Evolutionary conservation across 2,888 invertebrate species (phyloP).

Genomic region (Ceriagrion tenellum): DNA sequence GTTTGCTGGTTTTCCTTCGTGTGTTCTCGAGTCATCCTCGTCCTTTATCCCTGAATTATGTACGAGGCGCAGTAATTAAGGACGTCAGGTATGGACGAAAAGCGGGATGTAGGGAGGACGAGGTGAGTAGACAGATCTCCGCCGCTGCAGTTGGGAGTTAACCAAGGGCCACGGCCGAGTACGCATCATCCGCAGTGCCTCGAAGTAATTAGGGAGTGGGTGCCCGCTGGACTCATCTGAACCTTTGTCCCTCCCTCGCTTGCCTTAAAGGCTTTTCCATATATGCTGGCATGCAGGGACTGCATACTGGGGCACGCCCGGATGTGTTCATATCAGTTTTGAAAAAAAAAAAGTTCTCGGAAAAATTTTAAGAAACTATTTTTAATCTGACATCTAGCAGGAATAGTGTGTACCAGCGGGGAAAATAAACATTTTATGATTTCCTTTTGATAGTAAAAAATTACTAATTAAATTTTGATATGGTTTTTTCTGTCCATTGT

Average conservation of each 20-base stretch:
- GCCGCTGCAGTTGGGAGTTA: background rate
- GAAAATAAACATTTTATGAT: too few relatives aligned
- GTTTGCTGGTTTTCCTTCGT: background rate
- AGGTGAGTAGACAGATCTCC: background rate
- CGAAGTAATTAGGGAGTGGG: background rate
- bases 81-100: background rate
- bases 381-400: too few relatives aligned
- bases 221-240: background rate
- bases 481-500: too few relatives aligned
- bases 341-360: too few relatives aligned
- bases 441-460: too few relatives aligned
- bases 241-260: background rate
- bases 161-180: background rate
- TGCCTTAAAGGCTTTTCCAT: background rate
- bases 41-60: background rate
- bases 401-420: too few relatives aligned
- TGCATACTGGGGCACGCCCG: too few relatives aligned
- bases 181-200: background rate
- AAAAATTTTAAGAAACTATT: too few relatives aligned
- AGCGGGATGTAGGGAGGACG: background rate
- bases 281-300: background rate
- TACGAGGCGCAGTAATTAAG: conserved; percentile 16
- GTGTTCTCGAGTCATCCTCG: background rate
- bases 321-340: too few relatives aligned
- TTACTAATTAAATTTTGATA: too few relatives aligned